These are phyloP conservation scores for Drosophila seguyi DNA, from an alignment of 1,140 invertebrate species.

Conservation along the genomic window DNA sequence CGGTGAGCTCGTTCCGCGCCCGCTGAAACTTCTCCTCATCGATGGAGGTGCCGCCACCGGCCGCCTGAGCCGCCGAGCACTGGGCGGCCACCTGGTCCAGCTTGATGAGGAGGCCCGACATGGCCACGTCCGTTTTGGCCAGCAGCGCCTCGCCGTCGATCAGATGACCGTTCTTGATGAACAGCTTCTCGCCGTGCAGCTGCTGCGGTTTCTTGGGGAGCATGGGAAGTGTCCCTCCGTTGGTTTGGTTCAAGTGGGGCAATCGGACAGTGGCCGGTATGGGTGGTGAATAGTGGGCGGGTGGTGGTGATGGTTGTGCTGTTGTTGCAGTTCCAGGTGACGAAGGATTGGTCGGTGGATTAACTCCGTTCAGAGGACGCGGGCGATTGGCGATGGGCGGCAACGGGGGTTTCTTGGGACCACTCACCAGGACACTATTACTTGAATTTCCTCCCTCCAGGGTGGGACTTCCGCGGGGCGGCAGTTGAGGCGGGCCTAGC, in stretches of 20 bases:
- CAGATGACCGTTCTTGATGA: constrained; percentile 86
- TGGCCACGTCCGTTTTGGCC: constrained; percentile 89
- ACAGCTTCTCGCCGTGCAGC: constrained; percentile 76
- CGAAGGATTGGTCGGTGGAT: constrained; percentile 31
- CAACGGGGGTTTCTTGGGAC: constrained; percentile 90
- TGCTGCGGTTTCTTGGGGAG: constrained; percentile 80
- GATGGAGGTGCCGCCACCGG: constrained; percentile 89
- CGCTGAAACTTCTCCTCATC: constrained; percentile 90
- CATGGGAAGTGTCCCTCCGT: constrained; percentile 51
- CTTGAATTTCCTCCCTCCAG: constrained; percentile 17
- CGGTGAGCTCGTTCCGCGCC: constrained; percentile 91
- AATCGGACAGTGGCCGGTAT: constrained; percentile 74
- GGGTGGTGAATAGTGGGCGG: constrained; percentile 74
- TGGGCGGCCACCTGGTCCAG: constrained; percentile 89
- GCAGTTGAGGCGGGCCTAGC: constrained; percentile 86
- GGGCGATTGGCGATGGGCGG: constrained; percentile 89
- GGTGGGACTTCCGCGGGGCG: constrained; percentile 86
- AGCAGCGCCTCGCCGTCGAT: constrained; percentile 88
- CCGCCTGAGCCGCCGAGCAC: constrained; percentile 89
- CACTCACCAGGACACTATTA: constrained; percentile 74
- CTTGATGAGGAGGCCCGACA: constrained; percentile 88
- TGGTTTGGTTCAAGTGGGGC: constrained; percentile 67
- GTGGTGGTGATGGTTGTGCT: constrained; percentile 30
- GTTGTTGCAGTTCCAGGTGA: constrained; percentile 24
- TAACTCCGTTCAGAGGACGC: constrained; percentile 78